phyloP scores from a whole-genome alignment of 2,888 invertebrate species.

The Sarcophaga caerulescens region DNA sequence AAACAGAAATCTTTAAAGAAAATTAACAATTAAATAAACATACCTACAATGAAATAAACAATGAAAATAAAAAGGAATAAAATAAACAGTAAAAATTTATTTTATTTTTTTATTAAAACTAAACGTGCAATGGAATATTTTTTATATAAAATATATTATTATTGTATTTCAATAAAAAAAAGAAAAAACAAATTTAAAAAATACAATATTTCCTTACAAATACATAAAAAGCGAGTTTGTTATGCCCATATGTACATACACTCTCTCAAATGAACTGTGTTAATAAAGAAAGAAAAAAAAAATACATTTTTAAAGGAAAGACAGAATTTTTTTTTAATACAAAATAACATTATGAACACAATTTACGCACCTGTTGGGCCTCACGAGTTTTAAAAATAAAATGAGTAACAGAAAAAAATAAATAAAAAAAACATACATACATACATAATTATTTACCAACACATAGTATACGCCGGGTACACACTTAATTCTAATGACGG shows the following conservation, averaged over 20 bases:
- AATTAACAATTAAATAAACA: background rate
- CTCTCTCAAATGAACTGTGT: too few relatives aligned
- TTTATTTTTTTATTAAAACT: background rate
- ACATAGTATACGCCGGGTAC: constrained; percentile 37
- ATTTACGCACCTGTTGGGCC: constrained; percentile 44
- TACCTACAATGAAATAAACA: background rate
- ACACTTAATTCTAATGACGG: background rate
- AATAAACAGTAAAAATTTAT: background rate
- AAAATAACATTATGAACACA: background rate
- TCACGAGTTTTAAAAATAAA: constrained; percentile 38
- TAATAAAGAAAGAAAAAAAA: too few relatives aligned
- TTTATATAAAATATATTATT: background rate
- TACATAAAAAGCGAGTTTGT: background rate
- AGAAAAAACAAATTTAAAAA: background rate
- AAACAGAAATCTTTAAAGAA: background rate
- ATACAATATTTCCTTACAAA: background rate
- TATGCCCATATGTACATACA: too few relatives aligned
- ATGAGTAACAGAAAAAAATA: background rate
- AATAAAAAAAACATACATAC: background rate
- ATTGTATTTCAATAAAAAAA: too few relatives aligned
- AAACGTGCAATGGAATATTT: constrained; percentile 42
- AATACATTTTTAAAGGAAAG: background rate
- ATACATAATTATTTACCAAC: constrained; percentile 16
- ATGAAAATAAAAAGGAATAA: background rate
- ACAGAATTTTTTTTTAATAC: background rate